Percentiles rank a stretch among this genome's conserved stretches.
These are phyloP conservation scores for Lithophane semibrunnea DNA, from an alignment of 2,888 invertebrate genomes.

Conservation along the genomic window DNA sequence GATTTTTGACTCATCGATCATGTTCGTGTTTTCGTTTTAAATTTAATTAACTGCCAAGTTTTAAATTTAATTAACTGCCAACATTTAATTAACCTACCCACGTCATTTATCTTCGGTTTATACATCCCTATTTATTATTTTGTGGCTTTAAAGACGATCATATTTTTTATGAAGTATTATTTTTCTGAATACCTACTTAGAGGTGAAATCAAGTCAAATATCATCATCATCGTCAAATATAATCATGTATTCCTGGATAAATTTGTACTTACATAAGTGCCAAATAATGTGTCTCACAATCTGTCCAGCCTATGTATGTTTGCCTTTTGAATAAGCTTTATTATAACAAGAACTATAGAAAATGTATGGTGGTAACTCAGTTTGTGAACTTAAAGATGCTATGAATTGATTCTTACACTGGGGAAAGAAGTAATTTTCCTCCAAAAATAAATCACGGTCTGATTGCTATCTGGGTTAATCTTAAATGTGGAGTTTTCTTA, in stretches of 20 bases:
- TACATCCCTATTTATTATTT: not conserved
- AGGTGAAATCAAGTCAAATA: no score
- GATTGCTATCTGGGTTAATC: slow-evolving; percentile 52
- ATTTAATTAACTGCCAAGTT: no score
- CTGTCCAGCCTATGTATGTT: no score
- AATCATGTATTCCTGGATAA: no score
- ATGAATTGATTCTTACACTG: slow-evolving; percentile 4
- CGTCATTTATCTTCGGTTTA: not conserved
- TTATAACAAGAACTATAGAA: not conserved
- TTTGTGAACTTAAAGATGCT: not conserved
- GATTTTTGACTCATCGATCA: slow-evolving; percentile 13
- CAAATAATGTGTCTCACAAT: not conserved
- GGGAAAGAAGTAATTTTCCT: slow-evolving; percentile 28
- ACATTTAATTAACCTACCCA: not conserved
- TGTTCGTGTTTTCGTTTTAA: slow-evolving; percentile 24
- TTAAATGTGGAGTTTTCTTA: slow-evolving; percentile 34
- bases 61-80: no score
- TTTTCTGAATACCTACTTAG: not conserved
- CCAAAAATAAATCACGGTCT: slow-evolving; percentile 54
- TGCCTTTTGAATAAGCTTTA: not conserved
- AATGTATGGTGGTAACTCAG: not conserved
- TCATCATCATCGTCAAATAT: no score
- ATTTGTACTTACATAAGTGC: no score
- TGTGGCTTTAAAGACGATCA: not conserved
- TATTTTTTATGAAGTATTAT: not conserved